phyloP scores from a whole-genome alignment of 2,888 invertebrate species.

The Caenorhabditis macrosperma region DNA sequence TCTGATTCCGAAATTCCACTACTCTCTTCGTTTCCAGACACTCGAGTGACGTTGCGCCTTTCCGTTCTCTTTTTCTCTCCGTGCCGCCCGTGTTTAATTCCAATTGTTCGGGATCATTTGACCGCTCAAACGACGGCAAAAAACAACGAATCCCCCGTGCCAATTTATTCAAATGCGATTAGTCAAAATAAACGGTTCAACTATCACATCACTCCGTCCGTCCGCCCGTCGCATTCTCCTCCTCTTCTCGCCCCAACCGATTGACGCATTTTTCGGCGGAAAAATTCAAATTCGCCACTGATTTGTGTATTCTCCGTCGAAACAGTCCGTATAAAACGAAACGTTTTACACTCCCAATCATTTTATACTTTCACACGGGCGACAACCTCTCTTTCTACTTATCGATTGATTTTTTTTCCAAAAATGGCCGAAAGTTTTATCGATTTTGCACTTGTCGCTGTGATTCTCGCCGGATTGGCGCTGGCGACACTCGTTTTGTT shows the following conservation, averaged over 20 bases:
- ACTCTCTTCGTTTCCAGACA: too few relatives aligned
- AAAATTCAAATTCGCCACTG: conserved; percentile 8
- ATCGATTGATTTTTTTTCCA: background rate
- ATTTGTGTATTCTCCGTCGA: background rate
- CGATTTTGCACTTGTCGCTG: conserved; percentile 38
- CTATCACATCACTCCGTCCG: background rate
- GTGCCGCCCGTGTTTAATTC: background rate
- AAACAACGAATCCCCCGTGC: background rate
- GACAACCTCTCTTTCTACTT: too few relatives aligned
- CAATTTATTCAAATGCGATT: conserved; percentile 34
- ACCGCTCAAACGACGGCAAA: background rate
- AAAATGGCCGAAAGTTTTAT: conserved; percentile 54
- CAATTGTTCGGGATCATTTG: conserved; percentile 43
- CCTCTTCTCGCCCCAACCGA: conserved; percentile 10
- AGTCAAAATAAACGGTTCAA: conserved; percentile 9
- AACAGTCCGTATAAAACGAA: conserved; percentile 55
- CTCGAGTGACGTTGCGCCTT: conserved; percentile 37
- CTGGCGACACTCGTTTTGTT: conserved; percentile 45
- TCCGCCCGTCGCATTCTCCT: conserved; percentile 15
- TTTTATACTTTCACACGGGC: background rate
- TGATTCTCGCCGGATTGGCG: conserved; percentile 35
- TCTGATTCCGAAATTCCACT: too few relatives aligned
- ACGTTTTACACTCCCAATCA: conserved; percentile 35
- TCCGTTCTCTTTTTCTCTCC: conserved; percentile 27
- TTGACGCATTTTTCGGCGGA: conserved; percentile 39